Percentiles rank a stretch among this genome's conserved stretches.
These are phyloP conservation scores for Lathronympha strigana DNA, from an alignment of 2,888 invertebrate species.

Conservation along the genomic window DNA sequence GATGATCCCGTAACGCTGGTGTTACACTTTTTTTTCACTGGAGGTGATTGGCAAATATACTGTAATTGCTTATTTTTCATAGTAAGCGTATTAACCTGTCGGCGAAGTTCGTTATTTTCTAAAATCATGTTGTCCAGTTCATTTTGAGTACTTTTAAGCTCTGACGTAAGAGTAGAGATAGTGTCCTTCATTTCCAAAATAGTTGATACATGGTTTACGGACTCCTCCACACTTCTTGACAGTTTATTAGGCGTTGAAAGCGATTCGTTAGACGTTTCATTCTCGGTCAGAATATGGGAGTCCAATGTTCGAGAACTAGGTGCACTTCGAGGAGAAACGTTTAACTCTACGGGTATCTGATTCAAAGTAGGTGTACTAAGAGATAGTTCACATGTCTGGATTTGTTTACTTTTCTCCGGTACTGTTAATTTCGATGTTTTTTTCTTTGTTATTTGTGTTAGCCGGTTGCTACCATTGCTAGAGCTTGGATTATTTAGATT, in stretches of 20 bases:
- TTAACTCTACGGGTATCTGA: no score
- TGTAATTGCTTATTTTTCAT: conserved; percentile 1
- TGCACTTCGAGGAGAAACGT: no score
- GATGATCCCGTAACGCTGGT: background rate
- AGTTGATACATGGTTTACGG: background rate
- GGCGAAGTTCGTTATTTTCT: background rate
- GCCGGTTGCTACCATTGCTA: no score
- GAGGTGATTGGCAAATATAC: background rate
- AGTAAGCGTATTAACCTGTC: background rate
- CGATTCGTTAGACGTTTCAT: background rate
- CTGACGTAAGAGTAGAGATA: background rate
- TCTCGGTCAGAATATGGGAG: background rate
- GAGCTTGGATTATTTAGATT: background rate
- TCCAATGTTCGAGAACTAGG: no score
- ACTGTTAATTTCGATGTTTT: background rate
- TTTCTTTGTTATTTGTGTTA: background rate
- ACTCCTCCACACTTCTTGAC: background rate
- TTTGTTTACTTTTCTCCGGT: background rate
- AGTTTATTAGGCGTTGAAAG: background rate
- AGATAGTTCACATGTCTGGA: no score
- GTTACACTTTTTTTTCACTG: background rate
- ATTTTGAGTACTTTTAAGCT: background rate
- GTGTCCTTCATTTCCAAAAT: background rate
- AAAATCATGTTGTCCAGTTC: background rate
- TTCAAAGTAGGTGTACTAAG: no score